Percentiles rank a stretch among this genome's conserved stretches.
Conservation (phyloP, 2,113 vertebrate species). For the Vulpes vulpes region DNA sequence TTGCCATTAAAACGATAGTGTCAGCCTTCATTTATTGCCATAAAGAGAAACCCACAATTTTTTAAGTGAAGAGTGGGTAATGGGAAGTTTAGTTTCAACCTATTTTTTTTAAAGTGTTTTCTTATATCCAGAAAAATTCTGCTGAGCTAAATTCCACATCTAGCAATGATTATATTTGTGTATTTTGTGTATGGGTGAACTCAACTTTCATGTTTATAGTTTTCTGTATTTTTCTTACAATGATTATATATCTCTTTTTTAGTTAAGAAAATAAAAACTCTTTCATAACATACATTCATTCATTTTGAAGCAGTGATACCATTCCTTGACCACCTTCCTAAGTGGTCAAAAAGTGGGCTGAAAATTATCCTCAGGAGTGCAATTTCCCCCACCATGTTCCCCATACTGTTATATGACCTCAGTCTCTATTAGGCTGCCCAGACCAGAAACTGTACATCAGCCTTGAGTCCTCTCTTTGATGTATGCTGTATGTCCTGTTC, state of each 20-base stretch:
- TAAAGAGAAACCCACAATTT: background rate
- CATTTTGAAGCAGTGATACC: background rate
- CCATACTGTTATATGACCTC: background rate
- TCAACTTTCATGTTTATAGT: background rate
- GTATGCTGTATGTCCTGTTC: background rate
- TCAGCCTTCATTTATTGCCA: background rate
- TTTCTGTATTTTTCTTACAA: slow-evolving; percentile 31
- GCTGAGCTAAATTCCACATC: background rate
- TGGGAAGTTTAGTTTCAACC: background rate
- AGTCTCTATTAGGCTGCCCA: background rate
- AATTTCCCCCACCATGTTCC: background rate
- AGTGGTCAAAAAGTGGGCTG: background rate
- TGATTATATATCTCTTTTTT: background rate
- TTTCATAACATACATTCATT: slow-evolving; percentile 24
- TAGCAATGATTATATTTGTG: background rate
- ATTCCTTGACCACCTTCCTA: background rate
- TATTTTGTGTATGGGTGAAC: background rate
- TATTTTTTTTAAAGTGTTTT: slow-evolving; percentile 40
- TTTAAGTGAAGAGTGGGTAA: background rate
- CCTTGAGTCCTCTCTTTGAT: background rate
- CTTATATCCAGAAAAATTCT: background rate
- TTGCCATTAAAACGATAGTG: background rate
- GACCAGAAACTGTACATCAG: background rate
- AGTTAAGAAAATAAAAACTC: background rate
- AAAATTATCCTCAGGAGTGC: background rate